Evolutionary conservation across 2,888 invertebrate genomes (phyloP).

Genomic region (Erpobdella octoculata): DNA sequence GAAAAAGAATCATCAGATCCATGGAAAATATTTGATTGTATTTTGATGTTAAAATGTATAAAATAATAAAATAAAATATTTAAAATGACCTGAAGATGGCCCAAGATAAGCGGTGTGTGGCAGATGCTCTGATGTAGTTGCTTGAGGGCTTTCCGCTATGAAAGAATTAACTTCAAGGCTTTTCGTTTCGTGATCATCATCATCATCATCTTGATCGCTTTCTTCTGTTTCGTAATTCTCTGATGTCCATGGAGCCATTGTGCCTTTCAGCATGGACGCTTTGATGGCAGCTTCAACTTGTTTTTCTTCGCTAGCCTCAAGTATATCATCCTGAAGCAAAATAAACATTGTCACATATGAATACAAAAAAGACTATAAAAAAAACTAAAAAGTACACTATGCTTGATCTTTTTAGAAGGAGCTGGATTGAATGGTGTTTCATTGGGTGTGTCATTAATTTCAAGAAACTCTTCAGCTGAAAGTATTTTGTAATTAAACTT

Average conservation of each 20-base stretch:
- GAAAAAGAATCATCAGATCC: too few relatives aligned
- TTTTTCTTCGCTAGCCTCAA: conserved; percentile 54
- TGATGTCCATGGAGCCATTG: background rate
- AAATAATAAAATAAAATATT: background rate
- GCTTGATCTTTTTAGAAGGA: conserved; percentile 34
- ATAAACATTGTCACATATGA: background rate
- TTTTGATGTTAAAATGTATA: background rate
- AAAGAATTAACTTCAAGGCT: background rate
- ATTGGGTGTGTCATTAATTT: conserved; percentile 46
- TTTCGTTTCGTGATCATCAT: conserved; percentile 8
- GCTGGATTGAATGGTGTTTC: conserved; percentile 38
- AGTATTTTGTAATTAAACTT: background rate
- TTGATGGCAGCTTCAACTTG: conserved; percentile 54
- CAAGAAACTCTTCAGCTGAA: conserved; percentile 48
- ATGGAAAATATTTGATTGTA: too few relatives aligned
- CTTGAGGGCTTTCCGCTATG: background rate
- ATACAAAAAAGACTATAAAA: background rate
- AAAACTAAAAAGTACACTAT: conserved; percentile 6
- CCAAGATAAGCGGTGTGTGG: background rate
- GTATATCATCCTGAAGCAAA: conserved; percentile 43
- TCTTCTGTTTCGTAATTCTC: background rate
- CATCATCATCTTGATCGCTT: background rate
- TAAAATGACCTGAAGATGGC: background rate
- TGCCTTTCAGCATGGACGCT: conserved; percentile 48
- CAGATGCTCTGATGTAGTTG: background rate